Evolutionary conservation across 1,140 invertebrate species (phyloP).

Genomic region (Musca domestica): DNA sequence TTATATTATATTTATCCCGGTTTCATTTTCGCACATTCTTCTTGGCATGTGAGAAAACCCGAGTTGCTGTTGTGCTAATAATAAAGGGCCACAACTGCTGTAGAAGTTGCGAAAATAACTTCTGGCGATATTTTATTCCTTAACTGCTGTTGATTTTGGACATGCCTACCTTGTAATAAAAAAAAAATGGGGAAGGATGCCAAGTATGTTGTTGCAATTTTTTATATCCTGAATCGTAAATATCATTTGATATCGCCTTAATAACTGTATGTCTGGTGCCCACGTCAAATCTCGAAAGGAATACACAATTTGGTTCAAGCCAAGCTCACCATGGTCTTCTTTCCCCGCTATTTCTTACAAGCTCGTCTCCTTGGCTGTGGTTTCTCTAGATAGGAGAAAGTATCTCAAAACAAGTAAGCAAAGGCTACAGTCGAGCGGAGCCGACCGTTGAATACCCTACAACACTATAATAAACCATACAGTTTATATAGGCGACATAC

Average conservation of each 20-base stretch:
- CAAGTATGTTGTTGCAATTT: neutral
- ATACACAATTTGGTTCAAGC: neutral
- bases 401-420: too few species aligned
- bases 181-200: neutral
- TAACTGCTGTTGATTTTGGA: neutral
- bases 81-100: neutral
- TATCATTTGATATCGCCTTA: neutral
- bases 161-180: neutral
- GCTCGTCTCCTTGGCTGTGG: too few species aligned
- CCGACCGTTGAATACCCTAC: too few species aligned
- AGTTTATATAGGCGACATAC: too few species aligned
- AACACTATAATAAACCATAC: too few species aligned
- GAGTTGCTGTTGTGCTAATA: neutral
- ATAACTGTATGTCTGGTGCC: neutral
- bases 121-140: neutral
- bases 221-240: neutral
- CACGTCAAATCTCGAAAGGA: neutral
- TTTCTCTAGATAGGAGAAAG: too few species aligned
- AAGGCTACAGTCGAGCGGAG: too few species aligned
- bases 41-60: too few species aligned
- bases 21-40: neutral
- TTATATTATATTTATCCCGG: neutral
- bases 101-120: neutral
- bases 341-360: too few species aligned
- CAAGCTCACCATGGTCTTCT: neutral